Conservation (phyloP, 2,888 invertebrate genomes). For the Bellardia bayeri region DNA sequence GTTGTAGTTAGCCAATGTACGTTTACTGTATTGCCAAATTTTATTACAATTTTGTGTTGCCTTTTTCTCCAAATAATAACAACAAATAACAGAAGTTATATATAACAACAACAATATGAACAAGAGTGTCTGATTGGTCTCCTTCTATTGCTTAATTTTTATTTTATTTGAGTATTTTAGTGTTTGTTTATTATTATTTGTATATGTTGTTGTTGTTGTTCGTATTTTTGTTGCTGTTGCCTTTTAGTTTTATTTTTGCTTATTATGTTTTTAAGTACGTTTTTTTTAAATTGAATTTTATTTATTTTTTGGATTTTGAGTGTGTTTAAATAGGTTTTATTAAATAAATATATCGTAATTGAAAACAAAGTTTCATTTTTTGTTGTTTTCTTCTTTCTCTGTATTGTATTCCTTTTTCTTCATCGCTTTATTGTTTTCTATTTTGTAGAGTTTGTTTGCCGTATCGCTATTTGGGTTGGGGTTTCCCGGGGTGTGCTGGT, state of each 20-base stretch:
- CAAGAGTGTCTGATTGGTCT: slow-evolving; percentile 15
- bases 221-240: background rate
- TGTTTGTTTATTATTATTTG: slow-evolving; percentile 10
- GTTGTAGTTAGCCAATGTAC: slow-evolving; percentile 7
- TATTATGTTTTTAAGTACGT: slow-evolving; percentile 63
- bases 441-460: slow-evolving; percentile 14
- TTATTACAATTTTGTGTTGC: slow-evolving; percentile 36
- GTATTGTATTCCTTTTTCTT: slow-evolving; percentile 23
- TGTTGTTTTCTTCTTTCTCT: slow-evolving; percentile 6
- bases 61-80: slow-evolving; percentile 22
- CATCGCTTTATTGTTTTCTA: slow-evolving; percentile 25
- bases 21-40: slow-evolving; percentile 46
- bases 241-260: slow-evolving; percentile 33
- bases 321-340: slow-evolving; percentile 30
- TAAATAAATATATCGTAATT: slow-evolving; percentile 51
- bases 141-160: slow-evolving; percentile 54
- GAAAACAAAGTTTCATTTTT: slow-evolving; percentile 41
- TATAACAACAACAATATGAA: background rate
- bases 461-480: slow-evolving; percentile 50
- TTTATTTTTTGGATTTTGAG: slow-evolving; percentile 20
- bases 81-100: slow-evolving; percentile 1
- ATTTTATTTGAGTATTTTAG: slow-evolving; percentile 52
- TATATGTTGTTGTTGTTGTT: background rate
- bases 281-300: slow-evolving; percentile 41
- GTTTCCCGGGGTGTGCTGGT: slow-evolving; percentile 54